Percentiles rank a stretch among this genome's conserved stretches.
Evolutionary conservation across 1,140 invertebrate species (phyloP).

Genomic region (Drosophila tani): DNA sequence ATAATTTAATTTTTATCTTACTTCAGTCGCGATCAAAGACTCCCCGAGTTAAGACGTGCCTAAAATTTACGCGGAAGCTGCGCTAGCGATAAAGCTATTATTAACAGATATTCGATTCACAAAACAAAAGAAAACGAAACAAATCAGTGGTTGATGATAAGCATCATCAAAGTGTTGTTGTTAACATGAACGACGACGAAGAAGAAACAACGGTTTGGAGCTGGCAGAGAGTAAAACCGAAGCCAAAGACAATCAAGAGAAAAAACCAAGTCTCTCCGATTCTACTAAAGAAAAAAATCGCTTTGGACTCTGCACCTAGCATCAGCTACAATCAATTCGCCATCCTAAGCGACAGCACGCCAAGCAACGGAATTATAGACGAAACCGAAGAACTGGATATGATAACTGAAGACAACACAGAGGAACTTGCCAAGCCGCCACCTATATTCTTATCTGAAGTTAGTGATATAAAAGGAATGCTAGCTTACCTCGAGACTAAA

Average conservation of each 20-base stretch:
- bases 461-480: no score
- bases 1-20: no score
- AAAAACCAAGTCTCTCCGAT: constrained; percentile 26
- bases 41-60: no score
- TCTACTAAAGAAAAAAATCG: constrained; percentile 18
- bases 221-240: constrained; percentile 15
- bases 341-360: constrained; percentile 1
- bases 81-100: no score
- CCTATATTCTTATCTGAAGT: no score
- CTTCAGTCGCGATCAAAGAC: no score
- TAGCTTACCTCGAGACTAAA: no score
- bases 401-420: constrained; percentile 8
- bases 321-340: constrained; percentile 20
- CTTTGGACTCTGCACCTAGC: constrained; percentile 6
- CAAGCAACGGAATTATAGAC: constrained; percentile 13
- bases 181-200: constrained; percentile 27
- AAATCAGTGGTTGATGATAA: no score
- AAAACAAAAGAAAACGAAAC: no score
- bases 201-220: constrained; percentile 5
- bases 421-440: constrained; percentile 23
- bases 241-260: constrained; percentile 23
- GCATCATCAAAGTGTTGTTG: constrained; percentile 14
- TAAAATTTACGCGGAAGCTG: no score
- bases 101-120: no score
- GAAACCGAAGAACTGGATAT: constrained; percentile 10